Evolutionary conservation across 2,797 vertebrate genomes (phyloP), one percentile per base, ranked within the genome.

Genomic region (Rhabdophis nuchalis): DNA sequence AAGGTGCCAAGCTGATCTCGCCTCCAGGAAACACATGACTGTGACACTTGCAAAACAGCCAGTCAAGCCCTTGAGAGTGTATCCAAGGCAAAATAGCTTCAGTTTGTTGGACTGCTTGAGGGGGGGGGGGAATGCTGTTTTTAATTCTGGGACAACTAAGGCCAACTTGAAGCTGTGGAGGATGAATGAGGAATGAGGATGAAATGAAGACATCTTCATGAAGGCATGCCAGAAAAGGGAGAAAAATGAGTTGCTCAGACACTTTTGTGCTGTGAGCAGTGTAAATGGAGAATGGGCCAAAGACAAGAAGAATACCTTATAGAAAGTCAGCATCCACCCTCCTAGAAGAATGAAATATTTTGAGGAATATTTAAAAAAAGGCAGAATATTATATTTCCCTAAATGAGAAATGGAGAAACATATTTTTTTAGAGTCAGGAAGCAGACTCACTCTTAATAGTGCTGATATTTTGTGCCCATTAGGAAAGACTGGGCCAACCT

Each of bases 171-270:
- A 77, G 64, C 64, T 68, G n/a, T 68, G 5, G 7, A 36, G 20
- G 72, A 77, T 77, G 23, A 36, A 41, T 18, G n/a, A n/a, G n/a
- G n/a, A n/a, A n/a, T 77, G 68, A 41, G 32, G 32, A 41, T 41
- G 72, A 77, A 20, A 77, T 10, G 72, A 77, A 41, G 72, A 23
- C 16, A 36, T 7, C 32, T 72, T 72, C n/a, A 41, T 77, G 68
- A 77, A 32, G 32, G 9, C 18, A 77, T 23, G 36, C 9, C 36
- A 77, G 72, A 41, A 77, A 77, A 77, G 29, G 16, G 8, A 18
- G 8, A 0, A 1, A 0, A 0, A 0, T 52, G 85, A n/a, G 20
- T 77, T 41, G 18, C 36, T 41, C 0, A 0, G 64, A 68, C 36
- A 77, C 1, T 41, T 77, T 77, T 77, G 32, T 77, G 72, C 9